Conservation (phyloP, 2,888 invertebrate species). For the Drepanosiphum platanoidis region DNA sequence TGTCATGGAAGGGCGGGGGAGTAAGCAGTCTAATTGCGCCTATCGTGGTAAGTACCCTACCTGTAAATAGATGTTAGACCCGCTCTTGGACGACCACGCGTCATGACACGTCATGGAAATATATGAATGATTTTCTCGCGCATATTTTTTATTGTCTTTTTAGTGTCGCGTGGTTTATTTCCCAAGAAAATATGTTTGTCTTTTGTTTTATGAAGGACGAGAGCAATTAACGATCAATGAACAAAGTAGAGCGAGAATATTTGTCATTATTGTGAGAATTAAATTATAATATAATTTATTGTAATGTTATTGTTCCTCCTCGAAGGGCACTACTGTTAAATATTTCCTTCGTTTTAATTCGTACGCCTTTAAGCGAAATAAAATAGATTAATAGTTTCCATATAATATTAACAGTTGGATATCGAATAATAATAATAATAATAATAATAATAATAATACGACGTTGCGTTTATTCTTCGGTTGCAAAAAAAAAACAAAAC, state of each 20-base stretch:
- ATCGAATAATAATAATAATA: not conserved
- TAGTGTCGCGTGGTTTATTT: not conserved
- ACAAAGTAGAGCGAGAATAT: constrained; percentile 44
- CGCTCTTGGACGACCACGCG: not conserved
- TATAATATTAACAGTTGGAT: constrained; percentile 26
- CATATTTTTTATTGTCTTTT: not conserved
- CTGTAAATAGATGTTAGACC: too few species aligned
- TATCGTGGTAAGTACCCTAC: too few species aligned
- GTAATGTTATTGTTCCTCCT: not conserved
- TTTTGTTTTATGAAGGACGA: not conserved
- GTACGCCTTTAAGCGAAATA: not conserved
- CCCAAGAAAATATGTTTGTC: not conserved
- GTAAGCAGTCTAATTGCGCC: too few species aligned
- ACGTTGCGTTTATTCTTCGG: not conserved
- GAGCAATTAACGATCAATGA: not conserved
- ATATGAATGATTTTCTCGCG: not conserved
- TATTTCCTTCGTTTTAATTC: not conserved
- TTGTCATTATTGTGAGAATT: not conserved
- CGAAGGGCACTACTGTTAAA: not conserved
- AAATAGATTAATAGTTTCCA: not conserved
- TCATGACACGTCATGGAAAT: not conserved
- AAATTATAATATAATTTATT: too few species aligned
- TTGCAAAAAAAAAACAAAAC: not conserved
- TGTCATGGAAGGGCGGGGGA: too few species aligned
- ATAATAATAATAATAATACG: not conserved